Evolutionary conservation across 92 coral and sea anemone species (phyloP), one percentile per base, ranked within the genome.

Genomic region (Zoanthus solanderi): DNA sequence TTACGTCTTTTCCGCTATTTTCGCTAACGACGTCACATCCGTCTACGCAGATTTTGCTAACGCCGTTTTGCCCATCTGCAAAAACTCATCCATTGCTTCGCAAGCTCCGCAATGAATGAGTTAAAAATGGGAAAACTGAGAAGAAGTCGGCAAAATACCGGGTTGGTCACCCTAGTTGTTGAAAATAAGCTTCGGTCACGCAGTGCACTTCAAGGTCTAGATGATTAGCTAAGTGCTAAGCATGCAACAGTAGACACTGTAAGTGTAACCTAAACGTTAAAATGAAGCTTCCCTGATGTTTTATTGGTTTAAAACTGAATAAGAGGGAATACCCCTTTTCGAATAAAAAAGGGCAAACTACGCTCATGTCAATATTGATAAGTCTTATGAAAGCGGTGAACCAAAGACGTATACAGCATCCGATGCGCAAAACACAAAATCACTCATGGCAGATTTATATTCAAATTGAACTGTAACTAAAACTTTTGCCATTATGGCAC

Each of bases 381-480:
- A 72, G 76, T 72, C 75, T 71, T 71, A 34, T 18, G 76, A 72
- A 72, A 72, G 47, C n/a, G 52, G 18, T 68, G 73, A 68, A 68
- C 73, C 29, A 68, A 68, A 68, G 73, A 68, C 15, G 44, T 68
- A 7, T 68, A 68, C 29, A 5, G 76, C 52, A 2, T 72, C 77
- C 54, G 1, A 72, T 47, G 61, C 60, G 37, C 16, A 75, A 77
- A 29, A 77, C 82, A 77, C 82, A 77, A 50, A 76, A 28, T 77
- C 54, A 77, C 46, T 54, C 7, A 77, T 0, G 82, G 82, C 23
- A 54, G 68, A 77, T 77, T 77, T 77, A 77, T 77, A 77, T 54
- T 77, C 82, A 77, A 77, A 77, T 68, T 77, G 68, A 77, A 75
- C 82, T 54, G 53, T 77, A 77, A 54, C 82, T 52, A 30, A 77